These are phyloP conservation scores for Trachelipus rathkii DNA, from an alignment of 1,140 invertebrate genomes.

Conservation along the genomic window DNA sequence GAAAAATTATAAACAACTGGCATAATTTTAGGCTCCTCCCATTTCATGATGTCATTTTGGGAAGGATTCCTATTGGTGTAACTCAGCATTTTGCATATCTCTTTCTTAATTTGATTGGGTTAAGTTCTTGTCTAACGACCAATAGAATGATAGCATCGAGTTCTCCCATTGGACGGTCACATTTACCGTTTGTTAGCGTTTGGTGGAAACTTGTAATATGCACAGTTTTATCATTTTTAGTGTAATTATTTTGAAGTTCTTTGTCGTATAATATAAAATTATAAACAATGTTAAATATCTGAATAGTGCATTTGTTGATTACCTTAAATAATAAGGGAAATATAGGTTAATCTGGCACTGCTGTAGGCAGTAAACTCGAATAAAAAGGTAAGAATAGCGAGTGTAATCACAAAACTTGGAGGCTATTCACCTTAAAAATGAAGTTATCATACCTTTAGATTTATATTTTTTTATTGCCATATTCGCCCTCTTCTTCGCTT, in stretches of 20 bases:
- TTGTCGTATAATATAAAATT: too few relatives aligned
- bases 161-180: not conserved
- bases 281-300: too few relatives aligned
- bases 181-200: slow-evolving; percentile 12
- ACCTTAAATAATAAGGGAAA: too few relatives aligned
- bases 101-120: not conserved
- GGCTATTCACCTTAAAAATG: too few relatives aligned
- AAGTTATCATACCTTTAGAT: too few relatives aligned
- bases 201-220: not conserved
- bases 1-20: not conserved
- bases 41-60: not conserved
- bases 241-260: not conserved
- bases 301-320: too few relatives aligned
- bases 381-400: too few relatives aligned
- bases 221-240: not conserved
- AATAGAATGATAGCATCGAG: not conserved
- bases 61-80: not conserved
- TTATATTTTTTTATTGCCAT: too few relatives aligned
- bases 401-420: too few relatives aligned
- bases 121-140: not conserved
- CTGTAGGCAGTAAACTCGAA: too few relatives aligned
- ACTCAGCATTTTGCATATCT: not conserved
- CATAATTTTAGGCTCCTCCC: not conserved
- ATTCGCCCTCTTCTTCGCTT: too few relatives aligned
- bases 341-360: too few relatives aligned